These are phyloP conservation scores for Eubucco bourcierii DNA, from an alignment of 2,113 vertebrate species.

Conservation along the genomic window DNA sequence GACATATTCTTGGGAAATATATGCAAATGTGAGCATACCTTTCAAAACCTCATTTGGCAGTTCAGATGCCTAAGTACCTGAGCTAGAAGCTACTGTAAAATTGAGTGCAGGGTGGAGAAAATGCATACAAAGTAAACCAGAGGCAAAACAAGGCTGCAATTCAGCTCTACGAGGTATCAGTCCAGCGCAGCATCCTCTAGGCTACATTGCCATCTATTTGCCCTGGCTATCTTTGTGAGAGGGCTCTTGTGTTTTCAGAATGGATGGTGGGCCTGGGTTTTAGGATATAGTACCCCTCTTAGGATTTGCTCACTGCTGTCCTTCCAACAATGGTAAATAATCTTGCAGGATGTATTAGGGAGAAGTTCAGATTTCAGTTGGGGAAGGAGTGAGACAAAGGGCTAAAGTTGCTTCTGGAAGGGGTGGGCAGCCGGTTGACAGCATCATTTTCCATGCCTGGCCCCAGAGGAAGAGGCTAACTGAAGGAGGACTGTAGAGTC, in stretches of 20 bases:
- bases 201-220: background rate
- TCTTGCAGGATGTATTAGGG: background rate
- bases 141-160: conserved; percentile 2
- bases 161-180: background rate
- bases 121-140: conserved; percentile 34
- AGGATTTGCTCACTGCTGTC: background rate
- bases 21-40: conserved; percentile 66
- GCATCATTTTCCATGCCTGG: conserved; percentile 20
- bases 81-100: conserved; percentile 55
- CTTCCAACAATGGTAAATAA: conserved; percentile 13
- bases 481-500: background rate
- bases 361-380: background rate
- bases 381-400: background rate
- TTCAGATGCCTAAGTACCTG: conserved; percentile 55
- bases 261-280: background rate
- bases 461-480: background rate
- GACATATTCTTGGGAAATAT: conserved; percentile 55
- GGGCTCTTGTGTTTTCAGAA: background rate
- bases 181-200: background rate
- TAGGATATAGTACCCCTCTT: background rate
- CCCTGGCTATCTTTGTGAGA: background rate
- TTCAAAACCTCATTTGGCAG: conserved; percentile 64
- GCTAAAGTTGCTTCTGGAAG: background rate
- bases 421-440: background rate
- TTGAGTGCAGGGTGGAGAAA: conserved; percentile 34